Evolutionary conservation across 2,888 invertebrate genomes (phyloP).

Genomic region (Glyphotaelius pellucidus): DNA sequence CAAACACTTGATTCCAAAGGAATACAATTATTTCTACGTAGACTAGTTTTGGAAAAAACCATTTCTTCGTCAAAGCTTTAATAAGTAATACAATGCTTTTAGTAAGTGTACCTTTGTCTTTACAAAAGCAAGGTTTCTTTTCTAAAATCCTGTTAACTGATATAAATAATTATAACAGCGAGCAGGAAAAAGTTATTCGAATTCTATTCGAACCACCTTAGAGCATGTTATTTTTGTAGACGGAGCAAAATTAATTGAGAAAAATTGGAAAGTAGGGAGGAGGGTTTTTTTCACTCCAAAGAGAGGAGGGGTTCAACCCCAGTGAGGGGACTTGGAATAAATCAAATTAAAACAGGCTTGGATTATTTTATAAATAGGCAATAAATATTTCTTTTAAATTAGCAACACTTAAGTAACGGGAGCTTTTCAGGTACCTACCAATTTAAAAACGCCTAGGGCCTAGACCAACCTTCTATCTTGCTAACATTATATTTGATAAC

Average conservation of each 20-base stretch:
- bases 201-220: neutral
- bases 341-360: neutral
- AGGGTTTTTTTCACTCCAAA: neutral
- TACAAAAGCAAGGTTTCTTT: no score
- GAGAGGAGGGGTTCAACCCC: neutral
- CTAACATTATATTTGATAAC: neutral
- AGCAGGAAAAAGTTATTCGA: no score
- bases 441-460: neutral
- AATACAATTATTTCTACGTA: no score
- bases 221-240: neutral
- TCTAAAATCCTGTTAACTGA: no score
- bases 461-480: neutral
- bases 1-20: no score
- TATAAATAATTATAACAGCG: no score
- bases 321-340: neutral
- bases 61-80: no score
- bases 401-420: neutral
- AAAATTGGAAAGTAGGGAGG: neutral
- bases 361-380: neutral
- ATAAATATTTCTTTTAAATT: neutral
- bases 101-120: no score
- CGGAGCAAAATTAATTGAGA: neutral
- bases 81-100: no score
- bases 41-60: no score
- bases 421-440: neutral